phyloP scores from a whole-genome alignment of 2,113 vertebrate genomes.

The Rhinolophus sinicus region DNA sequence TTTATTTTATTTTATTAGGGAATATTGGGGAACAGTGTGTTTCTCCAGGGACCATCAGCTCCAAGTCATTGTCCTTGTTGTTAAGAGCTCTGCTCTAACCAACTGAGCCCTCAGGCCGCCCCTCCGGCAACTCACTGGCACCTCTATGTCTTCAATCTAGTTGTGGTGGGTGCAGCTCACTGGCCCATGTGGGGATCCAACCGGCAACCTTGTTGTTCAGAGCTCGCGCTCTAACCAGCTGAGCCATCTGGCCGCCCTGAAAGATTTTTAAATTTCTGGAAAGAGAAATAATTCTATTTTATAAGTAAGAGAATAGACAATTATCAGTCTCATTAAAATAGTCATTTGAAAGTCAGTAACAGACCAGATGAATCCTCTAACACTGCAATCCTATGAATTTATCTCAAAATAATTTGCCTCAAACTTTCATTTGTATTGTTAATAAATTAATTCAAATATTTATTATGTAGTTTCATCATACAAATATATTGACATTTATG shows the following conservation, averaged over 20 bases:
- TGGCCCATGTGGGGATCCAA: too few relatives aligned
- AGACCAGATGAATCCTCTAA: background rate
- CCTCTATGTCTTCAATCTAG: too few relatives aligned
- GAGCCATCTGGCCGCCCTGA: background rate
- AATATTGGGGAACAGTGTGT: too few relatives aligned
- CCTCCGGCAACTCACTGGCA: too few relatives aligned
- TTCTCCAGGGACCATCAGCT: too few relatives aligned
- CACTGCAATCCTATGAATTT: background rate
- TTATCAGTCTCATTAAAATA: constrained; percentile 8
- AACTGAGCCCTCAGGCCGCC: too few relatives aligned
- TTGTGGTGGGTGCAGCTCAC: too few relatives aligned
- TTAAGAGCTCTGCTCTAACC: too few relatives aligned
- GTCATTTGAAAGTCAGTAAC: background rate
- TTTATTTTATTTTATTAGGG: background rate
- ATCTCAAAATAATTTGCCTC: background rate
- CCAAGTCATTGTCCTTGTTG: too few relatives aligned
- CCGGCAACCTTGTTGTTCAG: too few relatives aligned
- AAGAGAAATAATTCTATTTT: background rate
- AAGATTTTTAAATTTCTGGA: background rate
- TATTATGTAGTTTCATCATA: constrained; percentile 15
- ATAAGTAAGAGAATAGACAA: background rate
- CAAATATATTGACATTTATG: background rate
- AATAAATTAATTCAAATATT: constrained; percentile 34
- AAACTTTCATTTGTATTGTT: background rate
- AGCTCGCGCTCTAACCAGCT: too few relatives aligned